Conservation (phyloP, 2,797 vertebrate species). For the Salarias fasciatus region DNA sequence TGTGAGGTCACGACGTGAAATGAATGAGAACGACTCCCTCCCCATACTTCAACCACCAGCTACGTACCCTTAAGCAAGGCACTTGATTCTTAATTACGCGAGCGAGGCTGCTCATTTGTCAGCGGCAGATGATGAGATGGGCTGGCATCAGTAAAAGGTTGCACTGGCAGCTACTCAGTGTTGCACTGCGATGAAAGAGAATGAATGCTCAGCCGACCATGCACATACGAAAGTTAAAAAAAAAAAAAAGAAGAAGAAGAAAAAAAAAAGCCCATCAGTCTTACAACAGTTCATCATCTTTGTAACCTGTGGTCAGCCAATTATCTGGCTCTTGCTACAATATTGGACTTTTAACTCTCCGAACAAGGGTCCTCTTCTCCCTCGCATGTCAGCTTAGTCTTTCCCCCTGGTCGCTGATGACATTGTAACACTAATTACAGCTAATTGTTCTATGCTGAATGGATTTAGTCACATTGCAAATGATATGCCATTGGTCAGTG, state of each 20-base stretch:
- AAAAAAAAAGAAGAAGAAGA: neutral
- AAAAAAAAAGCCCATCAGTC: slow-evolving; percentile 13
- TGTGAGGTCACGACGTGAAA: slow-evolving; percentile 58
- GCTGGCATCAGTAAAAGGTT: slow-evolving; percentile 52
- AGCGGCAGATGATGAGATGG: slow-evolving; percentile 52
- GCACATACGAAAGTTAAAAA: slow-evolving; percentile 22
- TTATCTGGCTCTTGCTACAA: slow-evolving; percentile 69
- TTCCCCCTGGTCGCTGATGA: slow-evolving; percentile 77
- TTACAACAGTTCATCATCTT: slow-evolving; percentile 62
- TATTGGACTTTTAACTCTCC: slow-evolving; percentile 66
- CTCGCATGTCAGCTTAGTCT: slow-evolving; percentile 72
- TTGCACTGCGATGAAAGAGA: slow-evolving; percentile 54
- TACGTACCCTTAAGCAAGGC: slow-evolving; percentile 63
- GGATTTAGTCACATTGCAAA: slow-evolving; percentile 82
- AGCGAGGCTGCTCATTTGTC: slow-evolving; percentile 57
- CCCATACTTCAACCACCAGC: slow-evolving; percentile 42
- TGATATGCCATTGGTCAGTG: slow-evolving; percentile 83
- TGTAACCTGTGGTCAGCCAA: slow-evolving; percentile 73
- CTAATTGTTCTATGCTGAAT: slow-evolving; percentile 82
- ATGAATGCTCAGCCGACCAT: slow-evolving; percentile 48
- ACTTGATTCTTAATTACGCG: slow-evolving; percentile 64
- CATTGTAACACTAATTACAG: slow-evolving; percentile 84
- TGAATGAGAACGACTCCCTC: slow-evolving; percentile 50
- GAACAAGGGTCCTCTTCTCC: slow-evolving; percentile 69
- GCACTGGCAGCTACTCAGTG: slow-evolving; percentile 36